phyloP scores from a whole-genome alignment of 2,113 vertebrate species.

The Bettongia penicillata region DNA sequence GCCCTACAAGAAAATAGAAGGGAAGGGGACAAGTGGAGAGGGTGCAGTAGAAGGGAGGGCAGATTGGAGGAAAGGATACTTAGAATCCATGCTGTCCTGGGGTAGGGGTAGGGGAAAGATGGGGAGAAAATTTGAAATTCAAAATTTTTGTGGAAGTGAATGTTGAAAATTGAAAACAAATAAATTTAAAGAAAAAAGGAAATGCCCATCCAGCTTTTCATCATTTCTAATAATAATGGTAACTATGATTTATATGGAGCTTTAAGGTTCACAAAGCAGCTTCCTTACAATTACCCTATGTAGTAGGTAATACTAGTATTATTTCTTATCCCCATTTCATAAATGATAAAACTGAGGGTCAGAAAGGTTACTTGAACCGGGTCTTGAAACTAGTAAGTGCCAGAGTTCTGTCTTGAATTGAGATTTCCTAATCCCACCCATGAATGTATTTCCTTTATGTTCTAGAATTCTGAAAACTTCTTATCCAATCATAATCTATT shows the following conservation, averaged over 20 bases:
- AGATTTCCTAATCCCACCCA: not conserved
- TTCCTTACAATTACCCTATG: not conserved
- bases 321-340: not conserved
- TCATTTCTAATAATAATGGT: not conserved
- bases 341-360: not conserved
- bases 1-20: no score
- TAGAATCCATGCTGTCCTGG: no score
- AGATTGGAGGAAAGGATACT: no score
- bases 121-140: no score
- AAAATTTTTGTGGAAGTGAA: no score
- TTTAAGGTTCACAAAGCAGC: not conserved
- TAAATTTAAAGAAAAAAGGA: no score
- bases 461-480: not conserved
- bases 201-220: not conserved
- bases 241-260: not conserved
- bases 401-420: not conserved
- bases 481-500: not conserved
- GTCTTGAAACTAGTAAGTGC: not conserved
- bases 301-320: not conserved
- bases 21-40: no score
- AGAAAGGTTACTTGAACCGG: not conserved
- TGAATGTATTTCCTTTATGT: not conserved
- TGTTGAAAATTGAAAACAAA: no score
- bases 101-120: no score
- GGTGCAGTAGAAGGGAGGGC: no score